Evolutionary conservation across 2,797 vertebrate species (phyloP), one percentile per base, ranked within the genome.

Genomic region (Spheniscus humboldti): DNA sequence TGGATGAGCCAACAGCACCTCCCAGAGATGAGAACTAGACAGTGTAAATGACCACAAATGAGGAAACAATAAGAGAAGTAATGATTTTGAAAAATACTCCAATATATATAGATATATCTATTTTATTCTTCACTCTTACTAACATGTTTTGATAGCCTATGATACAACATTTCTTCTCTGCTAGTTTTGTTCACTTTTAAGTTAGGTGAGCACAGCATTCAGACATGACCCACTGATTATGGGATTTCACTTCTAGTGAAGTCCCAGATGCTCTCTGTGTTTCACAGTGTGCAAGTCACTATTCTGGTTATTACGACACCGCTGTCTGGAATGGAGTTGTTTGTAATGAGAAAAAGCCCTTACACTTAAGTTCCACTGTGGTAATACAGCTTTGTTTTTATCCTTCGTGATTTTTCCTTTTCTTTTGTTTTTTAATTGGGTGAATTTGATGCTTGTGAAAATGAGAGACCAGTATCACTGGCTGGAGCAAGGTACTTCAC

Each of bases 401-500:
- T 97, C 67, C 77, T 79, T 85, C 75, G 63, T 94, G 90, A 55
- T 93, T 95, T 91, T 96, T 92, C 60, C 55, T 91, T 97, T 94
- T 86, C 23, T 75, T 96, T 96, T 92, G 48, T 74, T 90, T 95
- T 95, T 94, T 22, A 75, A 88, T 80, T 93, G 92, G 76, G 76
- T 96, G 67, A 91, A 87, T 91, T 92, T 94, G 78, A 90, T 96
- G 85, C 76, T 90, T 94, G 35, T 95, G 87, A 92, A 94, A 97
- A 91, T 81, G 90, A 87, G 39, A 95, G 41, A 86, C 71, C 79
- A 69, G 68, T 92, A 62, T 79, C 80, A 68, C 69, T 96, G 96
- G 93, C 94, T 93, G 89, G 88, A 97, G 94, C 93, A 91, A 96
- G 89, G 90, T 96, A 91, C 90, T 90, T 96, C 94, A 78, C 83